Conservation (phyloP, 1,140 invertebrate species). For the Cotesia typhae region DNA sequence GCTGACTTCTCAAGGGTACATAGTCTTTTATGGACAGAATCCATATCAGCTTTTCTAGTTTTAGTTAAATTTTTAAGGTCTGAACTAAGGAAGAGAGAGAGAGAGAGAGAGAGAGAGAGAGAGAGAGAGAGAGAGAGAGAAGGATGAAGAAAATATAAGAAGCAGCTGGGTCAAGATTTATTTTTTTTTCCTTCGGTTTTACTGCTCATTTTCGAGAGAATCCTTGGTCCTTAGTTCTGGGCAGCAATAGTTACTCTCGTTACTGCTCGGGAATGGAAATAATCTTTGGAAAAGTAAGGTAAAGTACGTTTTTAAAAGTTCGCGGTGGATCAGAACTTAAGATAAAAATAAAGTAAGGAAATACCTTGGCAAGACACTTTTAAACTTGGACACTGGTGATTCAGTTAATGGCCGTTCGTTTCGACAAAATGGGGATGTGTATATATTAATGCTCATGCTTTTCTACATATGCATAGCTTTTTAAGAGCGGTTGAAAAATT, state of each 20-base stretch:
- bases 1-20: too few relatives aligned
- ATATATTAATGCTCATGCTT: background rate
- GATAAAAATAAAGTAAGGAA: constrained; percentile 16
- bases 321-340: background rate
- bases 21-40: too few relatives aligned
- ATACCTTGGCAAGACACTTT: constrained; percentile 26
- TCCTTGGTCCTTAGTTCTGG: background rate
- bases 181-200: constrained; percentile 16
- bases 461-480: background rate
- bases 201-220: constrained; percentile 1
- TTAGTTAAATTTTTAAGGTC: too few relatives aligned
- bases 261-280: background rate
- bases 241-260: constrained; percentile 1
- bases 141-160: background rate
- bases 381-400: constrained; percentile 20
- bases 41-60: too few relatives aligned
- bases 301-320: constrained; percentile 29
- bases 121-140: background rate
- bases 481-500: constrained; percentile 17
- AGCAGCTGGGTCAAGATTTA: constrained; percentile 17
- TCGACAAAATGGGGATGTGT: background rate
- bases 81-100: too few relatives aligned
- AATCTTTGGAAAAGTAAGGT: constrained; percentile 19
- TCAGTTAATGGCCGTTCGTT: constrained; percentile 28
- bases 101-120: background rate